Conservation (phyloP, 1,140 invertebrate genomes). For the Laupala kohalensis region DNA sequence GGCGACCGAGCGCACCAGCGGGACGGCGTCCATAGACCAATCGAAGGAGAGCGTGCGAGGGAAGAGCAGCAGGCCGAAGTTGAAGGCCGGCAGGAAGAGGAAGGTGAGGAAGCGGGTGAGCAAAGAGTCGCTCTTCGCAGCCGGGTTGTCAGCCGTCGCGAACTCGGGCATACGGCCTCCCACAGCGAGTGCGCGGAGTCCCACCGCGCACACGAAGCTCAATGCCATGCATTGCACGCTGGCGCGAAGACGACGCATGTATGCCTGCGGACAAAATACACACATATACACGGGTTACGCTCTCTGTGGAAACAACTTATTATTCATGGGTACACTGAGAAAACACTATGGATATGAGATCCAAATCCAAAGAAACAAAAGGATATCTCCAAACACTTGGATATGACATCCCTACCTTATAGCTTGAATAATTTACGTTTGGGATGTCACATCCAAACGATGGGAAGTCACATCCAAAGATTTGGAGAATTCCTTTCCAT, state of each 20-base stretch:
- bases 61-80: conserved; percentile 66
- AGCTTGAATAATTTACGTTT: too few relatives aligned
- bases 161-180: conserved; percentile 59
- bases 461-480: too few relatives aligned
- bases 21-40: conserved; percentile 91
- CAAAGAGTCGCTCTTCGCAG: conserved; percentile 59
- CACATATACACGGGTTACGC: not conserved
- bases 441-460: too few relatives aligned
- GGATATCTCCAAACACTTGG: too few relatives aligned
- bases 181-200: conserved; percentile 35
- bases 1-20: conserved; percentile 52
- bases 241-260: not conserved
- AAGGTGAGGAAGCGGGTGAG: conserved; percentile 70
- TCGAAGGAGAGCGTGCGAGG: conserved; percentile 79
- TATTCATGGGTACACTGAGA: too few relatives aligned
- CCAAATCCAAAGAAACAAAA: too few relatives aligned
- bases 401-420: too few relatives aligned
- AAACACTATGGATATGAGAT: too few relatives aligned
- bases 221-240: not conserved
- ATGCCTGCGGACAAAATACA: not conserved
- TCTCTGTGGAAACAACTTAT: too few relatives aligned
- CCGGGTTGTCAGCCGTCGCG: conserved; percentile 79
- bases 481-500: too few relatives aligned
- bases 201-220: conserved; percentile 36
- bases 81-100: conserved; percentile 74